phyloP scores from a whole-genome alignment of 1,140 invertebrate genomes.

The Polypedilum vanderplanki region DNA sequence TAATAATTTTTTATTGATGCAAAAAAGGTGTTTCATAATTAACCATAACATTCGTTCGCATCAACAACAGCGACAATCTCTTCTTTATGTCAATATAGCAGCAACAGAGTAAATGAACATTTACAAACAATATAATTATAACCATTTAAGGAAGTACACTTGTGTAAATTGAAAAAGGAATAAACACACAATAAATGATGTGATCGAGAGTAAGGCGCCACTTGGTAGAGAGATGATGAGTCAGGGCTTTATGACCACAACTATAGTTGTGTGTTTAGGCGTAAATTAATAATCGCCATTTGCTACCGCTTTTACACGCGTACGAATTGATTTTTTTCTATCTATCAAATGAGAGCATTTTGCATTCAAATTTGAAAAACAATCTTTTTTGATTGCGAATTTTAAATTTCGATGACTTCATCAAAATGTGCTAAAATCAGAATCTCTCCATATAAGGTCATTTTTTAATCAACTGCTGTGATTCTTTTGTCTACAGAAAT shows the following conservation, averaged over 20 bases:
- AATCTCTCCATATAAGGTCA: too few relatives aligned
- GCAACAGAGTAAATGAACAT: neutral
- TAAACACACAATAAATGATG: neutral
- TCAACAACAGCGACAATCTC: neutral
- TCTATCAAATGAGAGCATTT: too few relatives aligned
- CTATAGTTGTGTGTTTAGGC: neutral
- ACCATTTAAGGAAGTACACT: conserved; percentile 4
- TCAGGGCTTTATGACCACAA: neutral
- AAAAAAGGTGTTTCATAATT: conserved; percentile 6
- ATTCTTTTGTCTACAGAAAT: too few relatives aligned
- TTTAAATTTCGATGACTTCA: too few relatives aligned
- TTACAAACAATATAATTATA: conserved; percentile 20
- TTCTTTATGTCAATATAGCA: neutral
- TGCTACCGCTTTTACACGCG: neutral
- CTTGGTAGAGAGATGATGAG: neutral
- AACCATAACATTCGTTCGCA: neutral
- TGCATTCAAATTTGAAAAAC: too few relatives aligned
- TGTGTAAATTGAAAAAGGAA: neutral
- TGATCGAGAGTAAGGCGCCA: conserved; percentile 5
- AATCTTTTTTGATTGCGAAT: too few relatives aligned
- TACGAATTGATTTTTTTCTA: too few relatives aligned
- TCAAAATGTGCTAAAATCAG: too few relatives aligned
- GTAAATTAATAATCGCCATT: conserved; percentile 5
- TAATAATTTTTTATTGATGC: neutral
- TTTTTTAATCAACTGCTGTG: too few relatives aligned